Evolutionary conservation across 2,888 invertebrate genomes (phyloP).

Genomic region (Noctuana brunneofusca): DNA sequence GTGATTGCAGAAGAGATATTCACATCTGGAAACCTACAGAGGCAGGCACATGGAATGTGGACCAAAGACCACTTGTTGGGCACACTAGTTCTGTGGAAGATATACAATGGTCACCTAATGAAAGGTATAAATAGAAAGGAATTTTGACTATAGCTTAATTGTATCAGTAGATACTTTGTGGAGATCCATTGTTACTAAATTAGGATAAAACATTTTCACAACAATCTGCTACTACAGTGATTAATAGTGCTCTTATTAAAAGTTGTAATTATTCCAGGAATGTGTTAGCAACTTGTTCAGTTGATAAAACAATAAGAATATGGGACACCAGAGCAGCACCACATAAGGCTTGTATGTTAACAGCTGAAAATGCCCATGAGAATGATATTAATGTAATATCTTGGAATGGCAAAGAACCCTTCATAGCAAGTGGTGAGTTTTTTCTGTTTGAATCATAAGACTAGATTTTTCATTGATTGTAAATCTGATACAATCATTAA

Average conservation of each 20-base stretch:
- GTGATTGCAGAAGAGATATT: slow-evolving; percentile 96
- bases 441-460: no score
- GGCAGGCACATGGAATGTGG: slow-evolving; percentile 93
- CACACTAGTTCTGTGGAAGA: slow-evolving; percentile 98
- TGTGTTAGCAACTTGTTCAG: slow-evolving; percentile 94
- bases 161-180: no score
- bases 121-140: slow-evolving; percentile 75
- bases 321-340: slow-evolving; percentile 97
- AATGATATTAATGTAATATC: slow-evolving; percentile 98
- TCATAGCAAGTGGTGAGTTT: slow-evolving; percentile 88
- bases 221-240: no score
- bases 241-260: not conserved
- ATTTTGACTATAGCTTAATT: no score
- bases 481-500: no score
- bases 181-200: no score
- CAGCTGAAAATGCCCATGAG: slow-evolving; percentile 92
- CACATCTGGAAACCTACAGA: slow-evolving; percentile 95
- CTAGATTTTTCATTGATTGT: no score
- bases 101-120: slow-evolving; percentile 99
- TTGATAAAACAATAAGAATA: slow-evolving; percentile 94
- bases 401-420: slow-evolving; percentile 96
- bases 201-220: no score
- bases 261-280: slow-evolving; percentile 68
- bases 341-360: slow-evolving; percentile 95
- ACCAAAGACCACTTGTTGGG: slow-evolving; percentile 93